Evolutionary conservation across 2,888 invertebrate genomes (phyloP), one percentile per base, ranked within the genome.

Genomic region (Cerceris rybyensis): DNA sequence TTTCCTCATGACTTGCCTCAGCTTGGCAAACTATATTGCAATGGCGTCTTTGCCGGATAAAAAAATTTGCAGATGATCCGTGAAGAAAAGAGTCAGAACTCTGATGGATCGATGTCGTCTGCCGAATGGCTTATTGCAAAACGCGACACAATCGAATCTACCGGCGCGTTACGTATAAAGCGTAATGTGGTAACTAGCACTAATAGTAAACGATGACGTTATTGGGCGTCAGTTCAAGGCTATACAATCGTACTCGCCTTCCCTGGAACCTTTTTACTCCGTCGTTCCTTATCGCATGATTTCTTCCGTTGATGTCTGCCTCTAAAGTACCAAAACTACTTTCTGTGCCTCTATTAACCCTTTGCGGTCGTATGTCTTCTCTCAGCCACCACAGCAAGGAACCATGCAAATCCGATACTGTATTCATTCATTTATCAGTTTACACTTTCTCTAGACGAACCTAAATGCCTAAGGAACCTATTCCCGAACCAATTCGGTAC

Each of bases 121-220:
- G 8, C 7, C 39, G 42, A 41, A 49, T 57, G 13, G 6, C 13
- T 28, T 54, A 43, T 28, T 66, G 11, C 42, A 60, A 11, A 6
- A 42, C 55, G 39, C 11, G 49, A 63, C 67, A 43, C 54, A 42
- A 70, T 46, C 49, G 14, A 76, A 60, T 43, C 64, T 42, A n/a
- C 57, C 28, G 41, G n/a, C 13, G 66, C 52, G 63, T 63, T 59
- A 68, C 71, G 54, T 80, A 58, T 58, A 64, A 78, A 78, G 63
- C 69, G 70, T 71, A 80, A 84, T 78, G 75, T 74, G 75, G 77
- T 78, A 84, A 84, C 78, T 68, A 71, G 72, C 64, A 69, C 79
- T 81, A 87, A 85, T 82, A 83, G 83, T 84, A 57, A 83, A 83
- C 78, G 88, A 80, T 87, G 84, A 87, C 83, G 88, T 79, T 84